These are phyloP conservation scores for Laticauda colubrina DNA, from an alignment of 2,113 vertebrate species.

Conservation along the genomic window DNA sequence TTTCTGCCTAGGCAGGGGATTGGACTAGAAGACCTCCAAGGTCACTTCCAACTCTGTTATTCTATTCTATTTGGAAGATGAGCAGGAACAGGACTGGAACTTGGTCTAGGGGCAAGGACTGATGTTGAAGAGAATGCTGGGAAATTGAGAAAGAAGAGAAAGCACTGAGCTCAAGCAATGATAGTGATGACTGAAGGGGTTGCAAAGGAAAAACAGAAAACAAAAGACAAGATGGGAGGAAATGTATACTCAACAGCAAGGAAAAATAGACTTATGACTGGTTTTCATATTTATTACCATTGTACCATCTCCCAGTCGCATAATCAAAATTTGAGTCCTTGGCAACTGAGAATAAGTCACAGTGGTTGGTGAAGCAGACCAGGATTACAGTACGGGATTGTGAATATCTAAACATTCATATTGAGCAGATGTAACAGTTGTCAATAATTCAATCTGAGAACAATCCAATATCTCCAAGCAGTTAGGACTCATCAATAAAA, in stretches of 20 bases:
- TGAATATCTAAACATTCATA: not conserved
- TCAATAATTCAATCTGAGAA: not conserved
- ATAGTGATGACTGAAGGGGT: not conserved
- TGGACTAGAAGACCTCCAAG: too few species aligned
- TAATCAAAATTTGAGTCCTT: not conserved
- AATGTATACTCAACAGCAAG: not conserved
- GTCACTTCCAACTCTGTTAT: too few species aligned
- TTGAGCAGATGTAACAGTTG: not conserved
- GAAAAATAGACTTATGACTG: not conserved
- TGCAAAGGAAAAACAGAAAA: not conserved
- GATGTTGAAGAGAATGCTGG: not conserved
- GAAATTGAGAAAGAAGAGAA: not conserved
- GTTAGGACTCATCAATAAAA: not conserved
- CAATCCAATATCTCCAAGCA: not conserved
- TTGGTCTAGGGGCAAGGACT: not conserved
- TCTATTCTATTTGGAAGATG: not conserved
- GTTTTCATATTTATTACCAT: not conserved
- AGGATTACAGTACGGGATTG: not conserved
- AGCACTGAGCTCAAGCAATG: not conserved
- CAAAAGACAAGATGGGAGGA: not conserved
- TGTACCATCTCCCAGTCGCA: not conserved
- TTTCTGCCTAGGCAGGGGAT: too few species aligned
- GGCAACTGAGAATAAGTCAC: conserved; percentile 2
- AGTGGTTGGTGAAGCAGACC: not conserved
- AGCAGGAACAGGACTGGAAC: not conserved